A percentile compares a stretch with the other conserved stretches of the same genome.
phyloP scores from a whole-genome alignment of 2,113 vertebrate genomes.

The Hydrolagus affinis region DNA sequence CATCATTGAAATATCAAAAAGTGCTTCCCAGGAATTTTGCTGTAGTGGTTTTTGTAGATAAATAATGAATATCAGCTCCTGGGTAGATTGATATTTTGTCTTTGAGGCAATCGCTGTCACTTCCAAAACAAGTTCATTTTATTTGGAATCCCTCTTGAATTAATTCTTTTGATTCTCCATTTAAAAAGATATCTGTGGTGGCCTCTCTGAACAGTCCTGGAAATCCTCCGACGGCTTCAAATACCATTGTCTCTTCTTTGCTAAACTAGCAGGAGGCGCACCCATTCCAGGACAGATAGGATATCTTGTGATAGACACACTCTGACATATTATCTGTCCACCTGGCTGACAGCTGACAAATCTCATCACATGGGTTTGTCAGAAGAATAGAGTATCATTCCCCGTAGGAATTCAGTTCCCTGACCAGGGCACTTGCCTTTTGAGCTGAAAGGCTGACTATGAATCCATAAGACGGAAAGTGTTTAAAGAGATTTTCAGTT shows the following conservation, averaged over 20 bases:
- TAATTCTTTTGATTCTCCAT: neutral
- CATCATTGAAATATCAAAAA: no score
- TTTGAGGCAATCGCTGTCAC: neutral
- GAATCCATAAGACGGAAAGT: neutral
- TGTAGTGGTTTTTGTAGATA: no score
- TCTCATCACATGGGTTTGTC: neutral
- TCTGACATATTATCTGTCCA: conserved; percentile 9
- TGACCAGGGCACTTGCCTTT: neutral
- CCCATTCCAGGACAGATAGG: neutral
- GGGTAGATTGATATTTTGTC: no score
- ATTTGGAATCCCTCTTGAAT: conserved; percentile 18
- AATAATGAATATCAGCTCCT: no score
- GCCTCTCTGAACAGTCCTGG: neutral
- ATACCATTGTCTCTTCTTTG: neutral
- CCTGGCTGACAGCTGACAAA: conserved; percentile 12
- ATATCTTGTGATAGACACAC: neutral
- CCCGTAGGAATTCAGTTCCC: neutral
- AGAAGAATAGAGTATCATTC: neutral
- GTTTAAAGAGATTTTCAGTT: neutral
- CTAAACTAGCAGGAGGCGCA: neutral
- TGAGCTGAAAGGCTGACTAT: neutral
- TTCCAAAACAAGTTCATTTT: neutral
- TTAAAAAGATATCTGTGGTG: neutral
- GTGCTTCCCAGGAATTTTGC: no score
- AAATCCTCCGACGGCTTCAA: neutral